Base-by-base conservation (phyloP, 35 echinoderm and acorn worm genomes). In the Amphiura filiformis region DNA sequence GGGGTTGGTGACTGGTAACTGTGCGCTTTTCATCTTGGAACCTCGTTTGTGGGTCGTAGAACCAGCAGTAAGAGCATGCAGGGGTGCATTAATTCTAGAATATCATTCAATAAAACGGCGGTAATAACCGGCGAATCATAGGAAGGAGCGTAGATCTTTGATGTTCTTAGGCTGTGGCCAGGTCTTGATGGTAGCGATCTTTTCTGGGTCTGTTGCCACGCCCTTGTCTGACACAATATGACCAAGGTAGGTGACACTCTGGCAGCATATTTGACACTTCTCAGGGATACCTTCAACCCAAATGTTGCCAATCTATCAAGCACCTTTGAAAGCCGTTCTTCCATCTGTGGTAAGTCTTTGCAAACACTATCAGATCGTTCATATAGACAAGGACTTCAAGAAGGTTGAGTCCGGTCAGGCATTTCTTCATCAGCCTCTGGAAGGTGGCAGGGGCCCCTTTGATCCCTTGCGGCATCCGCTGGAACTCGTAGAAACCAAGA, bases 391-490 rank as follows among this genome's bases (percentile, higher is more conserved):
- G 57, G 0, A 88, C 87, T 76, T 94, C 92, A 0, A 39, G 26
- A 11, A 87, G 20, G 31, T 94, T 90, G 23, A 94, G 36, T 28
- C 92, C 83, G 9, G 92, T 57, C 79, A 94, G 91, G 57, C 92
- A 94, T 17, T 44, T 37, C 64, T 94, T 88, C 88, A 94, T 94
- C 18, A 94, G 38, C 31, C 93, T 18, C 41, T 94, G 93, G 23
- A 92, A 95, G n/a, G 93, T 95, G 30, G 93, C 89, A 0, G 81
- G 93, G 1, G 86, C 90, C 34, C 90, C 90, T 38, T 91, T 95
- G 1, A 95, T 78, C 1, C 79, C 88, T 31, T 78, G 89, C 0
- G 93, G 93, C 82, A 95, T 79, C 32, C 84, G 2, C 36, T 83
- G 33, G 37, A 91, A 95, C 57, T 95, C 39, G 78, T 88, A 95